These are phyloP conservation scores for Belgica antarctica DNA, from an alignment of 2,888 invertebrate genomes.

Conservation along the genomic window DNA sequence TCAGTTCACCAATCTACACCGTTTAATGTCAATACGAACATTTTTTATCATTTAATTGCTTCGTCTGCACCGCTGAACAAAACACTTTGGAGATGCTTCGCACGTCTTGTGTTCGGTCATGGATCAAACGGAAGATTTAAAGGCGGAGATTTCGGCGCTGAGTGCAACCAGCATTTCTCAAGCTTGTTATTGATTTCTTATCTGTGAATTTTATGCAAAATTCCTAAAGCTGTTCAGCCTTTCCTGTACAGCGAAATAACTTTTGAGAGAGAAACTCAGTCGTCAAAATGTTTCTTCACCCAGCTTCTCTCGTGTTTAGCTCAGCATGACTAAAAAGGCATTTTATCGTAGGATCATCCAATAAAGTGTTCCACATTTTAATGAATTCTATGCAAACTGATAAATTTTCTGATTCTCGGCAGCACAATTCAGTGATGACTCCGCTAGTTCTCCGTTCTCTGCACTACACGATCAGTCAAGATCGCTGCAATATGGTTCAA, in stretches of 20 bases:
- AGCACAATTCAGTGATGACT: neutral
- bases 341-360: slow-evolving; percentile 40
- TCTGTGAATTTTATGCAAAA: neutral
- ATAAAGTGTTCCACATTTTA: slow-evolving; percentile 33
- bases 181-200: neutral
- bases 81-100: neutral
- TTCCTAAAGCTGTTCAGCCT: slow-evolving; percentile 30
- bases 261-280: slow-evolving; percentile 1
- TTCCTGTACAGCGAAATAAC: slow-evolving; percentile 13
- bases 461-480: neutral
- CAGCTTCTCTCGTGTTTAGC: slow-evolving; percentile 26
- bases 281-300: slow-evolving; percentile 10
- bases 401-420: slow-evolving; percentile 17
- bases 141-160: neutral
- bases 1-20: slow-evolving; percentile 14
- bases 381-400: slow-evolving; percentile 44
- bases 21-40: slow-evolving; percentile 21
- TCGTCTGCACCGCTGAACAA: neutral
- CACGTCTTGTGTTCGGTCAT: neutral
- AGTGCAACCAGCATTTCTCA: neutral
- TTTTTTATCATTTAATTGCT: slow-evolving; percentile 13
- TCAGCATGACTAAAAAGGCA: slow-evolving; percentile 30
- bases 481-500: neutral
- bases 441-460: slow-evolving; percentile 6
- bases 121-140: neutral